Evolutionary conservation across 2,888 invertebrate species (phyloP).

Genomic region (Leucania comma): DNA sequence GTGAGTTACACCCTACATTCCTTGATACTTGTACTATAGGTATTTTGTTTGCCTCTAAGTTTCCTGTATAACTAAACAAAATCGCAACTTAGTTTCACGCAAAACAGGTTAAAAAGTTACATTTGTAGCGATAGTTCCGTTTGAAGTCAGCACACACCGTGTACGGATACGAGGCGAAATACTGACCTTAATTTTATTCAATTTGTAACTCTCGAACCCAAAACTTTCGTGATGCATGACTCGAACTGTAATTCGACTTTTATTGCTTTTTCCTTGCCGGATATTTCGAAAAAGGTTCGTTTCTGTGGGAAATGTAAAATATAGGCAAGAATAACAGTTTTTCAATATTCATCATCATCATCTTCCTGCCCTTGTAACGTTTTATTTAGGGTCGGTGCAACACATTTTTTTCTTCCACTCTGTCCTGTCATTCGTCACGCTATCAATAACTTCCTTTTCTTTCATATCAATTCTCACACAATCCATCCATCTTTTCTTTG

Average conservation of each 20-base stretch:
- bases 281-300: constrained; percentile 78
- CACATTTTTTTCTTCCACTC: too few species aligned
- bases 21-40: too few species aligned
- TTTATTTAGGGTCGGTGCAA: too few species aligned
- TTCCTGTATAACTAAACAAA: constrained; percentile 5
- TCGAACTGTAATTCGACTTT: constrained; percentile 88
- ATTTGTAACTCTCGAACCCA: constrained; percentile 88
- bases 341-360: too few species aligned
- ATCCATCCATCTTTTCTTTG: too few species aligned
- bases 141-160: constrained; percentile 61
- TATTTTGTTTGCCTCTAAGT: neutral
- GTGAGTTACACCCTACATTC: too few species aligned
- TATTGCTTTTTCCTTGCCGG: constrained; percentile 83
- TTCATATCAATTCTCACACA: too few species aligned
- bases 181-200: constrained; percentile 88
- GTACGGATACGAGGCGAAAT: constrained; percentile 70
- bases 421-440: too few species aligned
- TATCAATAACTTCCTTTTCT: too few species aligned
- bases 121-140: constrained; percentile 60
- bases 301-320: constrained; percentile 75
- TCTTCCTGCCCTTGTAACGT: too few species aligned
- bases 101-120: constrained; percentile 51
- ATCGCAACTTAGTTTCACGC: constrained; percentile 23
- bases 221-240: constrained; percentile 89
- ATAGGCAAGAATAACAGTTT: constrained; percentile 68